Evolutionary conservation across 1,140 invertebrate species (phyloP).

Genomic region (Alviniconcha marisindica): DNA sequence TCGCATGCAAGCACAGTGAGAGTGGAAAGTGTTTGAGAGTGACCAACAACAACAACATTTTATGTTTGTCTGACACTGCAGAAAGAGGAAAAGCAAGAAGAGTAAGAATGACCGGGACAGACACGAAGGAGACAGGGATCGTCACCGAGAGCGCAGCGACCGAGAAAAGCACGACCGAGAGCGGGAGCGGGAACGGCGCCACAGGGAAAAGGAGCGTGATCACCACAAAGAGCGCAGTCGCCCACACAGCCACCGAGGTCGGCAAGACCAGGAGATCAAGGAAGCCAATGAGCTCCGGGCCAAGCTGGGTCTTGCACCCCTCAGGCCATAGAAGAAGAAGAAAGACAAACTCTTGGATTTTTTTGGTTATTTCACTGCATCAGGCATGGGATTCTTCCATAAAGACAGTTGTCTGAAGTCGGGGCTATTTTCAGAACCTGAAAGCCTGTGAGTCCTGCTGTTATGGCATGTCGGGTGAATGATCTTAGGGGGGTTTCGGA

Average conservation of each 20-base stretch:
- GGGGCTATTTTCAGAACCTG: no score
- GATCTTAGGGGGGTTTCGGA: no score
- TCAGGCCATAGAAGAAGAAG: no score
- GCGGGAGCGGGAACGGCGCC: slow-evolving; percentile 10
- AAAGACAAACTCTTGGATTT: no score
- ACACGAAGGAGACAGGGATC: slow-evolving; percentile 18
- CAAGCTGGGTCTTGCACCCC: slow-evolving; percentile 78
- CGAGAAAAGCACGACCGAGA: slow-evolving; percentile 49
- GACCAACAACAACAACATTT: no score
- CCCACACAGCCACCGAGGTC: slow-evolving; percentile 48
- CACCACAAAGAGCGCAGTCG: slow-evolving; percentile 44
- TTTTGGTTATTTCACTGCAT: no score
- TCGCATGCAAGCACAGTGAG: no score
- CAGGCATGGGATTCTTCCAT: no score
- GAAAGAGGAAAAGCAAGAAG: slow-evolving; percentile 56
- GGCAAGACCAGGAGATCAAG: slow-evolving; percentile 75
- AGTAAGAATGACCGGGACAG: slow-evolving; percentile 38
- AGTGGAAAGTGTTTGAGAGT: no score
- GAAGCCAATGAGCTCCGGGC: slow-evolving; percentile 79
- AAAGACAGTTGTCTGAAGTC: no score
- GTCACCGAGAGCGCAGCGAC: slow-evolving; percentile 31
- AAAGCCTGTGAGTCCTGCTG: no score
- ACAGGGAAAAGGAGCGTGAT: slow-evolving; percentile 50
- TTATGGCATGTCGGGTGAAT: no score
- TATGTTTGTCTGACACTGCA: slow-evolving; percentile 32